Conservation (phyloP, 1,140 invertebrate genomes). For the Schmidtea mediterranea region DNA sequence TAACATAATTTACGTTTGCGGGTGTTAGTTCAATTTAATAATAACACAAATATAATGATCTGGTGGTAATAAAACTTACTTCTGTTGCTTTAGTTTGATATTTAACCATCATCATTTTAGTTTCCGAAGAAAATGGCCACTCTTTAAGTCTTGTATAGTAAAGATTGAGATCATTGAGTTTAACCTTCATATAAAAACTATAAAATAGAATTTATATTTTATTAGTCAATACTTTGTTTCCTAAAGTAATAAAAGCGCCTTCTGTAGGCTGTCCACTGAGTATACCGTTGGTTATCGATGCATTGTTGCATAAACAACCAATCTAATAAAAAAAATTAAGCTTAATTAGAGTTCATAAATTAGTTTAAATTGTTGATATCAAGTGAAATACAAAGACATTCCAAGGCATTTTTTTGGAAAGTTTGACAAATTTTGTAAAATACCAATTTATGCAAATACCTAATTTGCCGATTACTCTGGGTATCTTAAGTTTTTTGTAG, state of each 20-base stretch:
- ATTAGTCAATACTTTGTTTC: constrained; percentile 42
- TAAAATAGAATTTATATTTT: not conserved
- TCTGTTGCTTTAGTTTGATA: constrained; percentile 23
- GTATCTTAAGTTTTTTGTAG: no score
- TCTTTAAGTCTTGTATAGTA: constrained; percentile 63
- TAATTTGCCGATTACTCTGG: no score
- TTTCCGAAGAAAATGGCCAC: constrained; percentile 82
- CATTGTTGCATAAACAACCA: constrained; percentile 82
- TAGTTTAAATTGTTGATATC: no score
- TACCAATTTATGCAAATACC: no score
- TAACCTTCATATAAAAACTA: constrained; percentile 31
- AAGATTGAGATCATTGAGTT: constrained; percentile 49
- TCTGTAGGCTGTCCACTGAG: constrained; percentile 84
- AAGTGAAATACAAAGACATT: no score
- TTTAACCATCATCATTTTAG: constrained; percentile 95
- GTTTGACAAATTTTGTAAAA: no score
- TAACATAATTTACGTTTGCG: no score
- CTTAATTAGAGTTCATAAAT: not conserved
- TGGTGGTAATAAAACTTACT: no score
- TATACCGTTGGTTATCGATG: constrained; percentile 48
- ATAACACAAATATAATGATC: no score
- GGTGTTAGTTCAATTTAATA: no score
- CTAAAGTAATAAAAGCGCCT: constrained; percentile 64
- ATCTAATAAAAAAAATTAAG: constrained; percentile 25
- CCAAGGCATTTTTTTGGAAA: no score